Conservation (phyloP, 2,888 invertebrate species). For the Campaea margaritaria region DNA sequence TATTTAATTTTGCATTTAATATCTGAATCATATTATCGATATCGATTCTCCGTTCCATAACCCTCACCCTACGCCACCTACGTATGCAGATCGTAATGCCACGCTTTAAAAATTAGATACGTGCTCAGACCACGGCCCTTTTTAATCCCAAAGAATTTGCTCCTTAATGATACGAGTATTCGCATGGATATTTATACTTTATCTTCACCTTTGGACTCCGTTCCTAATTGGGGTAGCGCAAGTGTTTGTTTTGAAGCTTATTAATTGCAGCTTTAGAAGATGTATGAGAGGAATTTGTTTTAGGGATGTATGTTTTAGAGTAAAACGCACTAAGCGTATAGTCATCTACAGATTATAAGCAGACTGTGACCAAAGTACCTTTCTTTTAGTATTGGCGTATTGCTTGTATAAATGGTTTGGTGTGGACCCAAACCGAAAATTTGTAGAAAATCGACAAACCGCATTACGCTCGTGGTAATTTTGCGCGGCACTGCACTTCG, state of each 20-base stretch:
- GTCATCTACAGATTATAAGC: too few relatives aligned
- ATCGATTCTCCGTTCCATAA: slow-evolving; percentile 4
- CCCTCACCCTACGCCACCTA: slow-evolving; percentile 57
- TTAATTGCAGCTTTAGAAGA: slow-evolving; percentile 27
- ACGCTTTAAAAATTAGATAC: slow-evolving; percentile 77
- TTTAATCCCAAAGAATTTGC: slow-evolving; percentile 80
- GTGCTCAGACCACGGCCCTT: slow-evolving; percentile 60
- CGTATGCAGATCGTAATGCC: slow-evolving; percentile 75
- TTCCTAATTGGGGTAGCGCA: slow-evolving; percentile 47
- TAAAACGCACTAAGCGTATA: too few relatives aligned
- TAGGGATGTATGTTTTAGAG: too few relatives aligned
- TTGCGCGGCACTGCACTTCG: too few relatives aligned
- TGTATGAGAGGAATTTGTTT: neutral
- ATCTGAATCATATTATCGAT: slow-evolving; percentile 28
- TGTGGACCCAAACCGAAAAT: too few relatives aligned
- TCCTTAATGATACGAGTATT: slow-evolving; percentile 75
- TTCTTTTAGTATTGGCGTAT: too few relatives aligned
- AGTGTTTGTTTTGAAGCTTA: slow-evolving; percentile 39
- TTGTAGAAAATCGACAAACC: too few relatives aligned
- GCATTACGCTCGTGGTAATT: too few relatives aligned
- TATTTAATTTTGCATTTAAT: too few relatives aligned
- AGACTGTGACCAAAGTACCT: too few relatives aligned
- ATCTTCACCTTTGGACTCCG: slow-evolving; percentile 58
- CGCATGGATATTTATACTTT: slow-evolving; percentile 65
- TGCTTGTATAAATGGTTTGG: too few relatives aligned